Evolutionary conservation across 2,113 vertebrate genomes (phyloP).

Genomic region (Hydrochoerus hydrochaeris): DNA sequence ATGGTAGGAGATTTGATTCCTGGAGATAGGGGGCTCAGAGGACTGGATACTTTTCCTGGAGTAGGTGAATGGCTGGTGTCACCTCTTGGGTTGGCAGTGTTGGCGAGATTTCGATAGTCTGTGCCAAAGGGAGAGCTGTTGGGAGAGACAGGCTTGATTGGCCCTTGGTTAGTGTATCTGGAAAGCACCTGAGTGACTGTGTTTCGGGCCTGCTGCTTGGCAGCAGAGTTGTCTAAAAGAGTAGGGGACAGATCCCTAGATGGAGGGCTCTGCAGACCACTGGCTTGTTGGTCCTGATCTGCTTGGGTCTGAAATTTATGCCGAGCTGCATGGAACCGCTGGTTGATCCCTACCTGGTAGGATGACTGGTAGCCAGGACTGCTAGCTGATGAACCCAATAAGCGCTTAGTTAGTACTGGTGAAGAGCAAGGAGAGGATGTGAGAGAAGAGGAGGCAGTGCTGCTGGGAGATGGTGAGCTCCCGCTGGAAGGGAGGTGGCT

Average conservation of each 20-base stretch:
- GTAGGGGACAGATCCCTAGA: conserved; percentile 91
- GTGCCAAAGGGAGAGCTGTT: conserved; percentile 97
- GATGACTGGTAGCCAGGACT: conserved; percentile 93
- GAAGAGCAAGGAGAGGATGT: conserved; percentile 97
- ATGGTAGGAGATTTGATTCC: conserved; percentile 94
- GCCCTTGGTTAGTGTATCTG: conserved; percentile 93
- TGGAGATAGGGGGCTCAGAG: conserved; percentile 87
- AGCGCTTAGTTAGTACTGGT: conserved; percentile 91
- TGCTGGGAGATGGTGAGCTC: conserved; percentile 89
- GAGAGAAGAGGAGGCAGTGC: conserved; percentile 95
- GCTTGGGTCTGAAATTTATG: conserved; percentile 98
- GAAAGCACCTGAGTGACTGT: conserved; percentile 96
- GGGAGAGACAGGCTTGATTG: conserved; percentile 86
- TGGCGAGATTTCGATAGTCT: conserved; percentile 93
- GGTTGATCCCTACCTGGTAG: conserved; percentile 97
- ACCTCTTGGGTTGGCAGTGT: conserved; percentile 72
- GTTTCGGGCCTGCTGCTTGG: conserved; percentile 95
- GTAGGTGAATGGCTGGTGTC: conserved; percentile 85
- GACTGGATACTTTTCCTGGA: conserved; percentile 88
- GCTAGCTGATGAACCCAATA: conserved; percentile 88
- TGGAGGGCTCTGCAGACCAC: conserved; percentile 84
- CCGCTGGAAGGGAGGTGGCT: conserved; percentile 84
- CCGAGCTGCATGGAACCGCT: conserved; percentile 96
- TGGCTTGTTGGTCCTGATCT: conserved; percentile 89
- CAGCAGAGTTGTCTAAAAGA: conserved; percentile 88